A percentile compares a stretch with the other conserved stretches of the same genome.
Evolutionary conservation across 2,888 invertebrate species (phyloP).

Genomic region (Drosophila bunnanda): DNA sequence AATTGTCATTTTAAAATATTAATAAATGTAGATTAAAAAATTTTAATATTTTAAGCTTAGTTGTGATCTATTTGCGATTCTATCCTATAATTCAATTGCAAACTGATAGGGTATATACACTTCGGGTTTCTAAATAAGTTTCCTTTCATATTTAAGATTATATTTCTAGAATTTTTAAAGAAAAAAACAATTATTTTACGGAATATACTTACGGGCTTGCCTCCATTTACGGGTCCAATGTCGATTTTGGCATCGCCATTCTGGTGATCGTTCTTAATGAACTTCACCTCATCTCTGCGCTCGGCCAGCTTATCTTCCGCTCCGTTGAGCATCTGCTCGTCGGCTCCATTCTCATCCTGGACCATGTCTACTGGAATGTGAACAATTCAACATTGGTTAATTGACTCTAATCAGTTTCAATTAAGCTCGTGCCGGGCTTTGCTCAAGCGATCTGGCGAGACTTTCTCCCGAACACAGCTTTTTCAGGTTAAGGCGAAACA

Average conservation of each 20-base stretch:
- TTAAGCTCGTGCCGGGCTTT: slow-evolving; percentile 39
- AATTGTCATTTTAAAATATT: too few species aligned
- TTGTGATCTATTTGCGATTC: too few species aligned
- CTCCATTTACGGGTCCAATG: slow-evolving; percentile 87
- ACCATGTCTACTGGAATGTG: slow-evolving; percentile 83
- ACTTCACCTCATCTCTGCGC: slow-evolving; percentile 90
- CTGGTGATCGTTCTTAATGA: slow-evolving; percentile 89
- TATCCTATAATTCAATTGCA: too few species aligned
- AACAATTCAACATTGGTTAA: slow-evolving; percentile 29
- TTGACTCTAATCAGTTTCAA: slow-evolving; percentile 61
- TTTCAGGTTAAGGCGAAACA: slow-evolving; percentile 28
- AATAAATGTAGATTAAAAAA: too few species aligned
- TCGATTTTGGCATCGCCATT: slow-evolving; percentile 96
- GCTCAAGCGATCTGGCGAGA: slow-evolving; percentile 1
- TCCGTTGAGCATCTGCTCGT: slow-evolving; percentile 88
- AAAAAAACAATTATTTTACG: not conserved
- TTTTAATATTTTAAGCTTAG: too few species aligned
- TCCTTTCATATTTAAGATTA: not conserved
- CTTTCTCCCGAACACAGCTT: slow-evolving; percentile 26
- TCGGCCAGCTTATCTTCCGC: slow-evolving; percentile 86
- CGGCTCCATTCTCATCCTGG: slow-evolving; percentile 86
- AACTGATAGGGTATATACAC: too few species aligned
- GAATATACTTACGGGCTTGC: slow-evolving; percentile 83
- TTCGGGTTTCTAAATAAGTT: too few species aligned
- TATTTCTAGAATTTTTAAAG: not conserved